Conservation (phyloP, 1,140 invertebrate genomes). For the Camponotus vicinus region DNA sequence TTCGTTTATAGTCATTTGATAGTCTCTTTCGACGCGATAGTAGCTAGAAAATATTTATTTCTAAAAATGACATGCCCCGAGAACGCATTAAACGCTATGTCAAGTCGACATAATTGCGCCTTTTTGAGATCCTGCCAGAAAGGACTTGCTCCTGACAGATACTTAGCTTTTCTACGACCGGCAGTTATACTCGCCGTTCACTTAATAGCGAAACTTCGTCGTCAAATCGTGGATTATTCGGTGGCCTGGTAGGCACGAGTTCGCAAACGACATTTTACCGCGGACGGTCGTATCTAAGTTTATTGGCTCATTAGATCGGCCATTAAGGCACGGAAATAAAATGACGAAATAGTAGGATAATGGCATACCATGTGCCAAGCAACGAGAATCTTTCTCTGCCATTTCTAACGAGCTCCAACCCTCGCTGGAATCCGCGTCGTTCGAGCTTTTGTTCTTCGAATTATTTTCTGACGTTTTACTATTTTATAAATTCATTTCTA, state of each 20-base stretch:
- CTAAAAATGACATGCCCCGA: conserved; percentile 19
- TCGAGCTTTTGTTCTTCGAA: neutral
- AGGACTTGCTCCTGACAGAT: conserved; percentile 54
- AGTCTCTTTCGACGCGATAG: conserved; percentile 44
- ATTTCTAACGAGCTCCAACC: conserved; percentile 48
- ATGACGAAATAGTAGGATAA: conserved; percentile 75
- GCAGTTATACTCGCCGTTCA: conserved; percentile 59
- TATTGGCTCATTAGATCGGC: conserved; percentile 72
- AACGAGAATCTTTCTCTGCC: conserved; percentile 68
- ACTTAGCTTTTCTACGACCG: conserved; percentile 32
- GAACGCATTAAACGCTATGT: conserved; percentile 49
- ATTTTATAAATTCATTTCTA: neutral
- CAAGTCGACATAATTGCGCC: conserved; percentile 51
- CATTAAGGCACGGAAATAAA: conserved; percentile 70
- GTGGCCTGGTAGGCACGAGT: conserved; percentile 61
- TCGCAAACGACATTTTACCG: conserved; percentile 70
- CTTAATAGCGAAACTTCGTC: conserved; percentile 52
- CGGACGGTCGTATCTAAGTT: conserved; percentile 59
- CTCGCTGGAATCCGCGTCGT: conserved; percentile 46
- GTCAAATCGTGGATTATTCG: conserved; percentile 65
- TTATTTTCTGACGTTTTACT: neutral
- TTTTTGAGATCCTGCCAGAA: conserved; percentile 40
- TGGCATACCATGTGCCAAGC: conserved; percentile 69
- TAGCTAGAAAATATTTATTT: conserved; percentile 36
- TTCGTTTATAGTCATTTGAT: conserved; percentile 35